Conservation (phyloP, 2,113 vertebrate species). For the Mixornis gularis region DNA sequence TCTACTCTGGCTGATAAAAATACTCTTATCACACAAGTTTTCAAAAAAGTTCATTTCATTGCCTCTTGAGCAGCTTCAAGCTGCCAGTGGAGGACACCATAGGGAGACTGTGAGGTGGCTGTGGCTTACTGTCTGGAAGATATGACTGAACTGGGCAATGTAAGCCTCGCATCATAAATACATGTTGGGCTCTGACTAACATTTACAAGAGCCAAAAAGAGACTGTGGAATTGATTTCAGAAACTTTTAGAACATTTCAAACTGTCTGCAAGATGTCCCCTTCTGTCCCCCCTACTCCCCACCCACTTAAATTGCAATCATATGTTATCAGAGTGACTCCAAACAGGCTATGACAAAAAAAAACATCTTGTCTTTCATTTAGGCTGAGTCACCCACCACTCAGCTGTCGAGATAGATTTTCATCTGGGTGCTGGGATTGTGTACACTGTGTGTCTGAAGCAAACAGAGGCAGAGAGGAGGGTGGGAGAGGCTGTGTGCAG, state of each 20-base stretch:
- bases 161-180: neutral
- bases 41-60: neutral
- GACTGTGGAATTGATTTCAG: neutral
- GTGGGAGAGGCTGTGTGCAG: neutral
- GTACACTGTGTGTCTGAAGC: fast-evolving
- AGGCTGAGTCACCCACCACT: neutral
- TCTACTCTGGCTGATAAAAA: neutral
- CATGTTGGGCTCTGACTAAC: neutral
- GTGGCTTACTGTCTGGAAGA: neutral
- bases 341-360: neutral
- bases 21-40: neutral
- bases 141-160: neutral
- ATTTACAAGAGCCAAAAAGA: neutral
- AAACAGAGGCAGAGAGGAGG: neutral
- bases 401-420: neutral
- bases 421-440: neutral
- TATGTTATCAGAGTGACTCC: neutral
- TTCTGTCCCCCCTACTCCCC: neutral
- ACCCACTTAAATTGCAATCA: slow-evolving; percentile 34
- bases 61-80: neutral
- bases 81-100: neutral
- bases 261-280: neutral
- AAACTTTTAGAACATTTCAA: slow-evolving; percentile 14
- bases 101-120: neutral
- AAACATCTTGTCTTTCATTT: neutral